Evolutionary conservation across 1,140 invertebrate genomes (phyloP).

Genomic region (Caerostris darwini): DNA sequence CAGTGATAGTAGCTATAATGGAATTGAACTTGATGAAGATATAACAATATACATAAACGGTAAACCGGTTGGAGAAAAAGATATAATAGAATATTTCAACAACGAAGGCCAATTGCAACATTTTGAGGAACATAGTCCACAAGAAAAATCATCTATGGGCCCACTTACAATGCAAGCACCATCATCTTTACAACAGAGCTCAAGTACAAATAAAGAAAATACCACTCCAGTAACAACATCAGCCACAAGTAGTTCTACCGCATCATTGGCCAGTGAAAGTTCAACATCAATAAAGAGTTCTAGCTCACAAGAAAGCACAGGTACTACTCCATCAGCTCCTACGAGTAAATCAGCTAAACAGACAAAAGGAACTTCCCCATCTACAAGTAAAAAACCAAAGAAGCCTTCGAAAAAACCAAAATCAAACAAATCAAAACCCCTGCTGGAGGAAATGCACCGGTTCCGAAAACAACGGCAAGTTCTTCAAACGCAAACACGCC

Average conservation of each 20-base stretch:
- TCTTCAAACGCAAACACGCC: not conserved
- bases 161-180: conserved; percentile 41
- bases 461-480: not conserved
- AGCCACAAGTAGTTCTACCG: not conserved
- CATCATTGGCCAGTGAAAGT: not conserved
- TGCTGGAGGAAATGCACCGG: not conserved
- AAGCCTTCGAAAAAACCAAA: not conserved
- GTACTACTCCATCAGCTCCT: not conserved
- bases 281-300: no score
- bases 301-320: not conserved
- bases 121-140: not conserved
- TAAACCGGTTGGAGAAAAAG: not conserved
- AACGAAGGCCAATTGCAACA: not conserved
- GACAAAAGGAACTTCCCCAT: no score
- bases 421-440: not conserved
- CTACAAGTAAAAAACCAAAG: not conserved
- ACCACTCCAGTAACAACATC: not conserved
- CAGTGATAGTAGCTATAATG: not conserved
- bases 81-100: not conserved
- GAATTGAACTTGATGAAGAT: conserved; percentile 23
- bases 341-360: not conserved
- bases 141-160: not conserved
- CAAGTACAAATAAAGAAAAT: not conserved
- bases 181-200: not conserved
- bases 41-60: conserved; percentile 12